Evolutionary conservation across 2,888 invertebrate genomes (phyloP).

Genomic region (Leucania comma): DNA sequence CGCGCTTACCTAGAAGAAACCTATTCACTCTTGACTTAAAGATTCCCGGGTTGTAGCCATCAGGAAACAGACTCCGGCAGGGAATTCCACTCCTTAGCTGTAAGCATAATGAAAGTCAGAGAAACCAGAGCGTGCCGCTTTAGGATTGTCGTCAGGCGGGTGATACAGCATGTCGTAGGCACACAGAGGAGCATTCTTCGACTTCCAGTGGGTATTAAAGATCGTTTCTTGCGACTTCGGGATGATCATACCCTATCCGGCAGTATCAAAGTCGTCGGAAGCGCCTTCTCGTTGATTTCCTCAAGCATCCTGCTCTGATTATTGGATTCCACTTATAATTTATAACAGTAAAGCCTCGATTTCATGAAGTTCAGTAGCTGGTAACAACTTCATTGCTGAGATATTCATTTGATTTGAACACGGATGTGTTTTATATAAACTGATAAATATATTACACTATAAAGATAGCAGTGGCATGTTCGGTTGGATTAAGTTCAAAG

Average conservation of each 20-base stretch:
- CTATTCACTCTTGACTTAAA: too few species aligned
- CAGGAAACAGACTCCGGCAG: too few species aligned
- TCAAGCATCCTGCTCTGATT: conserved; percentile 19
- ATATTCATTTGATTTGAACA: conserved; percentile 30
- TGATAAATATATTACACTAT: background rate
- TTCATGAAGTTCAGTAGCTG: conserved; percentile 20
- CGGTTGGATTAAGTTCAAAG: too few species aligned
- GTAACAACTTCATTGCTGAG: conserved; percentile 1
- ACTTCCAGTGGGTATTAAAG: conserved; percentile 84
- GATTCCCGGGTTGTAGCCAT: too few species aligned
- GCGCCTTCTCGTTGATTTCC: conserved; percentile 11
- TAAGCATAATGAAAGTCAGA: too few species aligned
- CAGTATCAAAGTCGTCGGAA: conserved; percentile 47
- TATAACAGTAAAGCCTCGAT: conserved; percentile 25
- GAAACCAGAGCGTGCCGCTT: conserved; percentile 83
- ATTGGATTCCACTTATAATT: conserved; percentile 30
- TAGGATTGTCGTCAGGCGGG: conserved; percentile 86
- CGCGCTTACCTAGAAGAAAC: too few species aligned
- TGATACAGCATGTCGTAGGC: conserved; percentile 88
- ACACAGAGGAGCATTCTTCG: conserved; percentile 74
- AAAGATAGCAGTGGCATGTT: conserved; percentile 19
- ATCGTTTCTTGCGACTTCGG: conserved; percentile 81
- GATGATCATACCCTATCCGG: conserved; percentile 81
- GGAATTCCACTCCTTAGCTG: too few species aligned
- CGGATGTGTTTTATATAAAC: background rate